Conservation (phyloP, 2,888 invertebrate species). For the Athalia cordata region DNA sequence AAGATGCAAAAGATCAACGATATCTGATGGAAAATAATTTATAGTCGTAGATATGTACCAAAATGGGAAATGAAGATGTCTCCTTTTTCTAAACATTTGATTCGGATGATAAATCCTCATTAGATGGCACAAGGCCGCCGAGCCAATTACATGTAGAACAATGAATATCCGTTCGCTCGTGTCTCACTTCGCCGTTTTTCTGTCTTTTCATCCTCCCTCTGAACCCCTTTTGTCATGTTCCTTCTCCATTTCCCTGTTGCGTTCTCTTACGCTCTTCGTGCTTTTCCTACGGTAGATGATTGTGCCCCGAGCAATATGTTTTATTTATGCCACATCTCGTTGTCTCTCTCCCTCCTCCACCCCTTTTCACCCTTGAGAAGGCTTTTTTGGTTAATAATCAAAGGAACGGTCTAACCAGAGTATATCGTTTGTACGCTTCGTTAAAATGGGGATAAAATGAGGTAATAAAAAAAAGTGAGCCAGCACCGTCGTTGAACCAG, state of each 20-base stretch:
- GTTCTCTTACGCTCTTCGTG: constrained; percentile 39
- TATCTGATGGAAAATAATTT: too few species aligned
- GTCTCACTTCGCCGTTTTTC: constrained; percentile 53
- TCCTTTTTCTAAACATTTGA: constrained; percentile 60
- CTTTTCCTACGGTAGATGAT: constrained; percentile 51
- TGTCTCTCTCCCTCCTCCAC: constrained; percentile 46
- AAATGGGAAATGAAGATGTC: background rate
- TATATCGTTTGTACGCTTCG: background rate
- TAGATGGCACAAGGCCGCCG: constrained; percentile 55
- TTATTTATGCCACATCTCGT: constrained; percentile 59
- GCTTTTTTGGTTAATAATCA: constrained; percentile 55
- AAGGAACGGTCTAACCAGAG: constrained; percentile 39
- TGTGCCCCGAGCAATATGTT: constrained; percentile 59
- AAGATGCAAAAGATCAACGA: too few species aligned
- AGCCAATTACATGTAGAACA: constrained; percentile 66
- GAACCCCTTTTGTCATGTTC: constrained; percentile 8
- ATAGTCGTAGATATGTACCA: too few species aligned
- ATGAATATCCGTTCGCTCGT: constrained; percentile 58
- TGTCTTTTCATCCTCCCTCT: constrained; percentile 40
- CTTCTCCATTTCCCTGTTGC: constrained; percentile 40
- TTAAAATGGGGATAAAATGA: background rate
- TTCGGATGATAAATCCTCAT: constrained; percentile 67
- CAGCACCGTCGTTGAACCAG: background rate
- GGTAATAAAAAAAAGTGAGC: constrained; percentile 1
- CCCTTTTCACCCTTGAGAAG: constrained; percentile 44